Conservation (phyloP, 2,888 invertebrate species). For the Meloe dianella region DNA sequence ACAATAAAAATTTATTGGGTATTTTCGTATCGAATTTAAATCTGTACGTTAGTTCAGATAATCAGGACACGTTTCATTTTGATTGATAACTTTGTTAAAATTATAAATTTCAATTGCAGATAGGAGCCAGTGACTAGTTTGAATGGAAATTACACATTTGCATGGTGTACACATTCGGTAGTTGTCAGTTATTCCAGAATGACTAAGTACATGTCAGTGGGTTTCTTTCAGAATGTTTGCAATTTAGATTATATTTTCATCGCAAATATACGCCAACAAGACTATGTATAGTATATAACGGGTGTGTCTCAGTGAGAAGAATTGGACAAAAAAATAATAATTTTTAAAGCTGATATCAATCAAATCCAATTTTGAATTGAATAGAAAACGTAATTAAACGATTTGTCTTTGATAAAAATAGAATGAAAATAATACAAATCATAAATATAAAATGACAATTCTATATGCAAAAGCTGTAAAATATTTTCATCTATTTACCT, state of each 20-base stretch:
- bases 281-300: background rate
- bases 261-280: background rate
- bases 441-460: background rate
- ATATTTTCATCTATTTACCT: background rate
- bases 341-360: background rate
- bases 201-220: conserved; percentile 32
- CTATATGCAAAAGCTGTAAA: background rate
- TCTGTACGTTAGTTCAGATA: too few relatives aligned
- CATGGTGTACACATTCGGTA: conserved; percentile 32
- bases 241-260: conserved; percentile 27
- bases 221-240: conserved; percentile 29
- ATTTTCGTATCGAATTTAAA: background rate
- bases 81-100: conserved; percentile 28
- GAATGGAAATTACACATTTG: conserved; percentile 38
- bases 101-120: conserved; percentile 34
- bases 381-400: too few relatives aligned
- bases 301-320: background rate
- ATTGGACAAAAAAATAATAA: background rate
- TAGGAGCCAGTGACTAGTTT: conserved; percentile 27
- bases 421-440: background rate
- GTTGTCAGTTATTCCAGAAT: conserved; percentile 28
- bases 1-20: too few relatives aligned
- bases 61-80: conserved; percentile 11
- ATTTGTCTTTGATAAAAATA: too few relatives aligned
- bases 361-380: background rate